Conservation (phyloP, 2,797 vertebrate species). For the Epinephelus awoara region DNA sequence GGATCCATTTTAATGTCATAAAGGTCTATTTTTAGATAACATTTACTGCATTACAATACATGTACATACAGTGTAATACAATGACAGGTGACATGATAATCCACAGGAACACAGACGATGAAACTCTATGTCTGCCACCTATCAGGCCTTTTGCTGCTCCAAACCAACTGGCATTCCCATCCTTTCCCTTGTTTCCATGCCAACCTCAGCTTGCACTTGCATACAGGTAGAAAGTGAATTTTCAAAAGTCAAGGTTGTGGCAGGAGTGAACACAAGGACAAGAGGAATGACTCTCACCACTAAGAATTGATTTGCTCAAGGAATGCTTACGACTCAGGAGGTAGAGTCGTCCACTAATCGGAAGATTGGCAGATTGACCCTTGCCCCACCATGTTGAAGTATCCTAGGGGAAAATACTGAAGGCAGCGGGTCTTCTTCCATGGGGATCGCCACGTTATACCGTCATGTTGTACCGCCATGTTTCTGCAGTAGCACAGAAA, state of each 20-base stretch:
- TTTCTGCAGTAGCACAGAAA: no score
- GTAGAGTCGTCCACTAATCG: no score
- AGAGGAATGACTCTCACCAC: neutral
- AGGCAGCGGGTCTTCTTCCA: no score
- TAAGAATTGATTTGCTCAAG: no score
- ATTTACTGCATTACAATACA: neutral
- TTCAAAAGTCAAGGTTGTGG: conserved; percentile 28
- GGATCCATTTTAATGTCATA: neutral
- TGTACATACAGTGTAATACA: neutral
- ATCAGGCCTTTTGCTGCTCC: conserved; percentile 24
- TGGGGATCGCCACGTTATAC: no score
- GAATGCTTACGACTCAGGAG: no score
- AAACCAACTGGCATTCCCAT: conserved; percentile 32
- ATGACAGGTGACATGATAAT: neutral
- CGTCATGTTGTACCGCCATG: no score
- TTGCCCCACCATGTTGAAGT: no score
- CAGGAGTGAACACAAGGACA: conserved; percentile 21
- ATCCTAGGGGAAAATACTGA: no score
- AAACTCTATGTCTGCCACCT: conserved; percentile 3
- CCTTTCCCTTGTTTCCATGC: conserved; percentile 58
- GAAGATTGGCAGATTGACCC: no score
- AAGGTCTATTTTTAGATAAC: neutral
- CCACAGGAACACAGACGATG: neutral
- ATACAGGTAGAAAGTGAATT: conserved; percentile 37
- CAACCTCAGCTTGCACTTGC: conserved; percentile 46